Evolutionary conservation across 2,888 invertebrate genomes (phyloP).

Genomic region (Drosophila nr. medialis): DNA sequence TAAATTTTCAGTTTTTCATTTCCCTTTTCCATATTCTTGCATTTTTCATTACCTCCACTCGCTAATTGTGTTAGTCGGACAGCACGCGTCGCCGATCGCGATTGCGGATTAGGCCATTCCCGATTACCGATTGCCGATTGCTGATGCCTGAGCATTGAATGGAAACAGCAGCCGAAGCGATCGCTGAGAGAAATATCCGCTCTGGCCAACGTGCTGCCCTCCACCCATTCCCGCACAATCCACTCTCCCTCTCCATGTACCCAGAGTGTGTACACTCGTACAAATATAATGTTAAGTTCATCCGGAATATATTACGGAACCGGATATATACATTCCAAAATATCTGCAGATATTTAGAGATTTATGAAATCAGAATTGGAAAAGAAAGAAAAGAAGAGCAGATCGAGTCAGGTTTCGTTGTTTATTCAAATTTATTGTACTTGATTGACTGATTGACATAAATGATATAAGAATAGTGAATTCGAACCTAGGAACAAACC

Average conservation of each 20-base stretch:
- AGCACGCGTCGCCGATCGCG: slow-evolving; percentile 47
- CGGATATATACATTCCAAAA: too few relatives aligned
- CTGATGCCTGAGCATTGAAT: slow-evolving; percentile 36
- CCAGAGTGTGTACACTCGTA: background rate
- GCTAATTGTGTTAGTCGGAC: background rate
- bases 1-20: slow-evolving; percentile 24
- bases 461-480: background rate
- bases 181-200: slow-evolving; percentile 53
- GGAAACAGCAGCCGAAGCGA: slow-evolving; percentile 37
- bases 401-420: background rate
- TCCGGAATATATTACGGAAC: background rate
- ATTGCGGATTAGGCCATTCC: slow-evolving; percentile 32
- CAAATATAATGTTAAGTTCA: background rate
- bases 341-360: background rate
- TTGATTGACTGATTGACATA: background rate
- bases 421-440: background rate
- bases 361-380: background rate
- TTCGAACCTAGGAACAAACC: background rate
- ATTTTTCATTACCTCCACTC: background rate
- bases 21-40: slow-evolving; percentile 10
- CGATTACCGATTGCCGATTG: slow-evolving; percentile 35
- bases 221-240: background rate
- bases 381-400: background rate
- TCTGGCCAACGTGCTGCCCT: background rate
- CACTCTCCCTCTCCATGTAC: background rate